Evolutionary conservation across 2,113 vertebrate genomes (phyloP), one percentile per base, ranked within the genome.

Genomic region (Rhinogobius similis): DNA sequence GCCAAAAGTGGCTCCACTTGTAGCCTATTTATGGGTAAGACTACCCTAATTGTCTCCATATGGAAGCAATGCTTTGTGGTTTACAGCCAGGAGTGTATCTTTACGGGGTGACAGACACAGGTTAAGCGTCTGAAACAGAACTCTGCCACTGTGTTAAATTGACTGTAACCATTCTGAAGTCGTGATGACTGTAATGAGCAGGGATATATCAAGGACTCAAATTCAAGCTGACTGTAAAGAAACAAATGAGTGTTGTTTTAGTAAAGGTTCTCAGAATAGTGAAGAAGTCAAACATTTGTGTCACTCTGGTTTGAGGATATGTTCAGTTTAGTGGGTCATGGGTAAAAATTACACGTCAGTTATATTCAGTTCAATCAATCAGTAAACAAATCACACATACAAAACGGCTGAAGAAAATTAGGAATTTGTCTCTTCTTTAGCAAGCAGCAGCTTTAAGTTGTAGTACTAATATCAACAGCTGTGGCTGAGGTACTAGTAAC

Each of bases 1-100:
- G 56, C 76, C 78, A 53, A 75, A 50, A 12, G 29, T 29, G 75
- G 66, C 67, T 59, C 36, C 29, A 48, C 41, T 64, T 73, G 73
- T 59, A 52, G 50, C 10, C 21, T 24, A 11, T 81, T 84, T 73
- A 79, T 86, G 66, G 70, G 75, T 78, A 82, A 87, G 80, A 41
- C 58, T 65, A 73, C 75, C 72, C 80, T 76, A 75, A 88, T 67
- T 73, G 65, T 76, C 62, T 82, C 85, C 87, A 67, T 83, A 78
- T 90, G 88, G 81, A 68, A 77, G 62, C 69, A 59, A 23, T 79
- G 62, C 73, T 72, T 38, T 62, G 56, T 61, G 65, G 46, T 78
- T 81, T 70, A 69, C 13, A 11, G 18, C 69, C 39, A 53, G 62
- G n/a, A 75, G 73, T 67, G 21, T 9, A 14, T 68, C 72, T 84